Percentiles rank a stretch among this genome's conserved stretches.
Conservation (phyloP, 2,113 vertebrate genomes). For the Hemibagrus wyckioides region DNA sequence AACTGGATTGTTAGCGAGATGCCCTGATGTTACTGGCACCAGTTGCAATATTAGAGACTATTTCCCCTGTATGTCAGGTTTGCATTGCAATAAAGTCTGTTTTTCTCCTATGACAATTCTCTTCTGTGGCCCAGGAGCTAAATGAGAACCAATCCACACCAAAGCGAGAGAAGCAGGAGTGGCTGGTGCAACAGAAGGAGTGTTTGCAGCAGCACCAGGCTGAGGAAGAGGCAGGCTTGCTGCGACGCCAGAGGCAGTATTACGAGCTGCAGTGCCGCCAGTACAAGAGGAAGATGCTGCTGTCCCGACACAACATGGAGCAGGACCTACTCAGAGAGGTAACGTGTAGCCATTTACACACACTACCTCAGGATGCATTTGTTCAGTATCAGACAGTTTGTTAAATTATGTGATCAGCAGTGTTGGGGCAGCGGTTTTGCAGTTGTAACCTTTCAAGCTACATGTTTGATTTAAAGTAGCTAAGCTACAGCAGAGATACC, state of each 20-base stretch:
- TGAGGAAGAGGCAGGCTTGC: slow-evolving; percentile 83
- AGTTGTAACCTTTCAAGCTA: neutral
- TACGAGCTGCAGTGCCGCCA: slow-evolving; percentile 89
- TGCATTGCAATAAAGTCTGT: neutral
- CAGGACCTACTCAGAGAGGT: slow-evolving; percentile 91
- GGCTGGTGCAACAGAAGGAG: slow-evolving; percentile 90
- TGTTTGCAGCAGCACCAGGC: slow-evolving; percentile 88
- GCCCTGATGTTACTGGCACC: neutral
- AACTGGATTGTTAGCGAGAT: neutral
- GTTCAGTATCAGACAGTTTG: neutral
- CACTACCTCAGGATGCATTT: neutral
- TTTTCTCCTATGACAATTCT: neutral
- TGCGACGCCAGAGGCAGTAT: slow-evolving; percentile 86
- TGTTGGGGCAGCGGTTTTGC: neutral
- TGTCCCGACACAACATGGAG: slow-evolving; percentile 85
- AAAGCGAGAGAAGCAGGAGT: slow-evolving; percentile 90
- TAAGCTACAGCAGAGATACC: neutral
- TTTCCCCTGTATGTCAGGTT: no score
- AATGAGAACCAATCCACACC: slow-evolving; percentile 91
- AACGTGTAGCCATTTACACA: slow-evolving; percentile 9
- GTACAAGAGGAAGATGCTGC: slow-evolving; percentile 90
- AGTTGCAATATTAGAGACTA: neutral
- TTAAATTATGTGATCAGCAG: neutral
- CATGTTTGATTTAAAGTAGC: neutral
- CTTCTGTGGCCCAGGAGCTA: slow-evolving; percentile 74